Percentiles rank a stretch among this genome's conserved stretches.
phyloP scores from a whole-genome alignment of 2,888 invertebrate species.

The Drosophila nr. fundita region DNA sequence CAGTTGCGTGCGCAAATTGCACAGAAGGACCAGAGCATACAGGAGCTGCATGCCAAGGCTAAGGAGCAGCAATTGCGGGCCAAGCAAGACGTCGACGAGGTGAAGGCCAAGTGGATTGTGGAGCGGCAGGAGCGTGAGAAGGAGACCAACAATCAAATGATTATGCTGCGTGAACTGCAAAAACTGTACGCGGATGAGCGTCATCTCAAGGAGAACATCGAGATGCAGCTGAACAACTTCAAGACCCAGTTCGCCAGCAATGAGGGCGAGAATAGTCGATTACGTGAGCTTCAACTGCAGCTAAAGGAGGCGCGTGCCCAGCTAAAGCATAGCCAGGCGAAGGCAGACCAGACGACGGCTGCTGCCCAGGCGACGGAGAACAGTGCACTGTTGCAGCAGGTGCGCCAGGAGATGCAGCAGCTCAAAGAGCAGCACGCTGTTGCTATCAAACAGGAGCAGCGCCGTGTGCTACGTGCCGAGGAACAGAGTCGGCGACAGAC shows the following conservation, averaged over 20 bases:
- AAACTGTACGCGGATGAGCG: constrained; percentile 91
- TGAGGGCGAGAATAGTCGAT: constrained; percentile 80
- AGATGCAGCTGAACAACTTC: constrained; percentile 87
- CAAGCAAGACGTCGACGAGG: constrained; percentile 88
- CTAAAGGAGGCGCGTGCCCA: constrained; percentile 88
- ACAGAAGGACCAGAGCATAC: constrained; percentile 86
- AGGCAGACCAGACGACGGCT: constrained; percentile 80
- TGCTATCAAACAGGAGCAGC: constrained; percentile 90
- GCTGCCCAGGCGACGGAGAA: constrained; percentile 69
- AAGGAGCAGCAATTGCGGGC: constrained; percentile 87
- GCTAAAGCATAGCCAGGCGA: constrained; percentile 87
- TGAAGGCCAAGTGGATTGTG: constrained; percentile 90
- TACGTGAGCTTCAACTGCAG: constrained; percentile 87
- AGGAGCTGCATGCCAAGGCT: constrained; percentile 87
- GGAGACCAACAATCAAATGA: constrained; percentile 91
- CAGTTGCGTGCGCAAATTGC: constrained; percentile 86
- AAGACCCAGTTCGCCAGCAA: constrained; percentile 85
- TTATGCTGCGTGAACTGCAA: constrained; percentile 93
- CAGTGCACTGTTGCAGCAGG: constrained; percentile 86
- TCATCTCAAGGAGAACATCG: constrained; percentile 90
- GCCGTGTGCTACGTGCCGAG: constrained; percentile 90
- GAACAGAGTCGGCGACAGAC: constrained; percentile 89
- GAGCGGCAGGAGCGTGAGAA: constrained; percentile 93
- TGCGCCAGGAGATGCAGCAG: constrained; percentile 90
- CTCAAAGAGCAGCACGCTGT: constrained; percentile 90